These are phyloP conservation scores for Pseudobourletiella spinata DNA, from an alignment of 1,140 invertebrate species.

Conservation along the genomic window DNA sequence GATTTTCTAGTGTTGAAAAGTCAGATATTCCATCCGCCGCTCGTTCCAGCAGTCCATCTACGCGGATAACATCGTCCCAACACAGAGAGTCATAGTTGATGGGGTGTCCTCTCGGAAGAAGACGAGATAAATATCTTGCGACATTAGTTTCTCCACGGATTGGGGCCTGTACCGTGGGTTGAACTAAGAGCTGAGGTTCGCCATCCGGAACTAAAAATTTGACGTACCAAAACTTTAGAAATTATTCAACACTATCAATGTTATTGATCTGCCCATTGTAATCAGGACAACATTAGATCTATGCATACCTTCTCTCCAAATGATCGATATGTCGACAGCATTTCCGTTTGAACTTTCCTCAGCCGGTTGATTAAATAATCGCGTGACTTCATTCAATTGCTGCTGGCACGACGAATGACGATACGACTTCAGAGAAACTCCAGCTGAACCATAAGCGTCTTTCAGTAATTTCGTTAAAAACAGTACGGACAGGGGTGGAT, in stretches of 20 bases:
- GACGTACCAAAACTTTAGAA: too few relatives aligned
- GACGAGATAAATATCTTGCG: slow-evolving; percentile 15
- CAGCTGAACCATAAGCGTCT: not conserved
- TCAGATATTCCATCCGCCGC: not conserved
- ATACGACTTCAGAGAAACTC: not conserved
- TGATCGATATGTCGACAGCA: not conserved
- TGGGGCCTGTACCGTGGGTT: slow-evolving; percentile 9
- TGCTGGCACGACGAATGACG: not conserved
- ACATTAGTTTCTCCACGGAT: slow-evolving; percentile 18
- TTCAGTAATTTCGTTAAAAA: not conserved
- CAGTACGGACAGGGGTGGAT: not conserved
- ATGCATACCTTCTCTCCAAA: not conserved
- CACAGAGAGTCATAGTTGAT: slow-evolving; percentile 17
- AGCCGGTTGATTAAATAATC: not conserved
- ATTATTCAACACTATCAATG: not conserved
- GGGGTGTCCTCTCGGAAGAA: slow-evolving; percentile 1
- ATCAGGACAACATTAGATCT: not conserved
- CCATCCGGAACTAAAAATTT: slow-evolving; percentile 1
- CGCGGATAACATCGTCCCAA: slow-evolving; percentile 2
- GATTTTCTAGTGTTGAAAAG: slow-evolving; percentile 3
- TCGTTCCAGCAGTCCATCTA: slow-evolving; percentile 6
- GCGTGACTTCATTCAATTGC: too few relatives aligned
- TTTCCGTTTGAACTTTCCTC: not conserved
- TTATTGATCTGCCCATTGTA: not conserved
- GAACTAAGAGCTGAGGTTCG: slow-evolving; percentile 14